Evolutionary conservation across 2,797 vertebrate species (phyloP).

Genomic region (Bovichtus variegatus): DNA sequence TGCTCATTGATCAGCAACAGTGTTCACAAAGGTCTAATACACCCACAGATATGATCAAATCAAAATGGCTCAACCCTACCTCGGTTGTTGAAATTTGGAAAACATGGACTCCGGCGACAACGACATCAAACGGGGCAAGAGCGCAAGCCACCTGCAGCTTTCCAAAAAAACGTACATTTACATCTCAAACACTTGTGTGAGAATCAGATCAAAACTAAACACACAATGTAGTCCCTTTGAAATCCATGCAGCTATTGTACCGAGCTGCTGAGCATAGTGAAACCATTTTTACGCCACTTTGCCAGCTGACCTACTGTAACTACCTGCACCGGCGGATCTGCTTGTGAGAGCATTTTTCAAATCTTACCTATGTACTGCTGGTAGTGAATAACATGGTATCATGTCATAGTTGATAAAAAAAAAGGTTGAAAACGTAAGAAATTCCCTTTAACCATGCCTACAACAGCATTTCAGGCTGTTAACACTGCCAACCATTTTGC

Average conservation of each 20-base stretch:
- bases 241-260: neutral
- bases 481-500: neutral
- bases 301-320: too few relatives aligned
- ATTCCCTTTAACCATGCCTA: neutral
- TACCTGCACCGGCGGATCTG: neutral
- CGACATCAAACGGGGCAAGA: neutral
- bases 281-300: neutral
- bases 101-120: neutral
- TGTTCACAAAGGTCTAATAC: neutral
- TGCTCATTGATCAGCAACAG: neutral
- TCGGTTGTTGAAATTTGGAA: neutral
- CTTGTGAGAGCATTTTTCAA: neutral
- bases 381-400: neutral
- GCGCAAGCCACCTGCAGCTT: too few relatives aligned
- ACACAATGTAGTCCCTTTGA: neutral
- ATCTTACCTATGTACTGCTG: neutral
- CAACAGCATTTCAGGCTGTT: neutral
- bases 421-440: neutral
- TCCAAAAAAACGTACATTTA: too few relatives aligned
- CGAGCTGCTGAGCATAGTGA: neutral
- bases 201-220: neutral
- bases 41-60: neutral
- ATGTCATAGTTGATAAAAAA: neutral
- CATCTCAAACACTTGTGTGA: too few relatives aligned
- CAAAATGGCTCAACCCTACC: neutral